phyloP scores from a whole-genome alignment of 2,113 vertebrate genomes.

The Pangasianodon gigas region DNA sequence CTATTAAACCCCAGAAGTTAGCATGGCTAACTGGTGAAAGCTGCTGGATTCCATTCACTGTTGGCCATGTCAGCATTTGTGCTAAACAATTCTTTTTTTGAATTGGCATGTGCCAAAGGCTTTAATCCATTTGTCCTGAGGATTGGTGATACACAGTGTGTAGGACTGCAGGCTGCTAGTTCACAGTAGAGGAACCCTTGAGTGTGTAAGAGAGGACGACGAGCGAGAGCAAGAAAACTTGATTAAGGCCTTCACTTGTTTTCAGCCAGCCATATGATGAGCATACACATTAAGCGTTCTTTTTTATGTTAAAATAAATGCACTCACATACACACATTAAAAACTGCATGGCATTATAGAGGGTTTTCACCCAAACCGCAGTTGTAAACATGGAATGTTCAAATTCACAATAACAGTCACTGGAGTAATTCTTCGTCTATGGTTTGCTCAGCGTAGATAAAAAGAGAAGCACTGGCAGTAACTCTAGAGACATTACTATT shows the following conservation, averaged over 20 bases:
- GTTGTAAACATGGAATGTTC: slow-evolving; percentile 63
- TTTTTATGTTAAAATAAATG: not conserved
- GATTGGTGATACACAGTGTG: slow-evolving; percentile 42
- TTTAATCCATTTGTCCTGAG: slow-evolving; percentile 27
- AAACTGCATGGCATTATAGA: slow-evolving; percentile 34
- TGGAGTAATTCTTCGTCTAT: slow-evolving; percentile 47
- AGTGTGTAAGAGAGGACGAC: not conserved
- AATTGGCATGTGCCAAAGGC: not conserved
- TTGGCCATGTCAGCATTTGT: not conserved
- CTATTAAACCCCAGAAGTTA: not conserved
- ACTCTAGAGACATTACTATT: slow-evolving; percentile 33
- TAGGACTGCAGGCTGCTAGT: slow-evolving; percentile 26
- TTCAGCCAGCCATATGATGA: slow-evolving; percentile 13
- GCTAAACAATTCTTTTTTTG: not conserved
- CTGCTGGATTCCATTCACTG: not conserved
- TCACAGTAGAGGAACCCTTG: slow-evolving; percentile 41
- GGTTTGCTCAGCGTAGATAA: slow-evolving; percentile 22
- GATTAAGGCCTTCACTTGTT: slow-evolving; percentile 57
- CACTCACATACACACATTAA: slow-evolving; percentile 23
- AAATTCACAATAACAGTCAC: slow-evolving; percentile 62
- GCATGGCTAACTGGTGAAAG: not conserved
- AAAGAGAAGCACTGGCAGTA: slow-evolving; percentile 32
- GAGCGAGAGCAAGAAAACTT: slow-evolving; percentile 49
- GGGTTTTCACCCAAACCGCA: slow-evolving; percentile 4
- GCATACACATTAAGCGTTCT: slow-evolving; percentile 16